Percentiles rank a stretch among this genome's conserved stretches.
These are phyloP conservation scores for Troglohyphantes excavatus DNA, from an alignment of 2,888 invertebrate genomes.

Conservation along the genomic window DNA sequence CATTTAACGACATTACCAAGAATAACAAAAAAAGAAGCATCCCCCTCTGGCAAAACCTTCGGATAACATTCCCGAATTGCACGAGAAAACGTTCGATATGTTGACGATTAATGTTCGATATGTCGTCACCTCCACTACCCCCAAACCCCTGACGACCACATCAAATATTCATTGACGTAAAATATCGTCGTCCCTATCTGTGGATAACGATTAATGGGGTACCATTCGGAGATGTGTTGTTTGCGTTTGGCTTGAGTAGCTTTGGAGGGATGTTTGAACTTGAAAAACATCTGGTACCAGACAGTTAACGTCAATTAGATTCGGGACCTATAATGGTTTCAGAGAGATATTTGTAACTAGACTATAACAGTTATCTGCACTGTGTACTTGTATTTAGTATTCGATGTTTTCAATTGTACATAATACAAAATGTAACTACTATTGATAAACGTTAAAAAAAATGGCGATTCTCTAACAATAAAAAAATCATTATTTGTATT, in stretches of 20 bases:
- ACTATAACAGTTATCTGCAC: no score
- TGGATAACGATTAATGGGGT: conserved; percentile 23
- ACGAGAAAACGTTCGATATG: conserved; percentile 36
- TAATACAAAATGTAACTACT: no score
- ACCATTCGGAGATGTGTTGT: conserved; percentile 4
- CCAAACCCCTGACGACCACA: conserved; percentile 22
- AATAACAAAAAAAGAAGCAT: neutral
- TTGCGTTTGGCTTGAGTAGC: neutral
- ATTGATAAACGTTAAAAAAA: no score
- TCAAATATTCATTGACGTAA: conserved; percentile 51
- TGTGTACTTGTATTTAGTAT: no score
- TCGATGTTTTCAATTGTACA: no score
- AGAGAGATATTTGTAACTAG: no score
- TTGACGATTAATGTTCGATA: conserved; percentile 28
- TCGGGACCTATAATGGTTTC: no score
- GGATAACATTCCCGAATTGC: neutral
- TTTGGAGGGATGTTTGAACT: neutral
- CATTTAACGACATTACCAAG: neutral
- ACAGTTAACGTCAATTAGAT: neutral
- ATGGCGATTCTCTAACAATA: no score
- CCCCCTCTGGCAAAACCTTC: neutral
- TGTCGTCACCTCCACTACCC: neutral
- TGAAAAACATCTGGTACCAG: neutral
- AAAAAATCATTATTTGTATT: no score
- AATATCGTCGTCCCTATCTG: conserved; percentile 15